Conservation (phyloP, 2,888 invertebrate species). For the Drosophila pseudotakahashii region DNA sequence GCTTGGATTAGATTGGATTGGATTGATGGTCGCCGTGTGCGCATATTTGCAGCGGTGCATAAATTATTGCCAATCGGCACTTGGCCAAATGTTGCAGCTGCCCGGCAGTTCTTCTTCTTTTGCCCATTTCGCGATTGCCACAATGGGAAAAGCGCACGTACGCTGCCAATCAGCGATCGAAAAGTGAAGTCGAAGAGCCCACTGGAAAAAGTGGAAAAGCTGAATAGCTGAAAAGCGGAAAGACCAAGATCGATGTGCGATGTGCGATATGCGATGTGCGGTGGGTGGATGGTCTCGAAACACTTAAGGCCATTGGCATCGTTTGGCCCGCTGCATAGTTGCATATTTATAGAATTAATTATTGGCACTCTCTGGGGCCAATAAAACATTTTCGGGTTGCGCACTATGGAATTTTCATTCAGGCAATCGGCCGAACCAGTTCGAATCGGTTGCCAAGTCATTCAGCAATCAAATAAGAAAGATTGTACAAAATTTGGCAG, state of each 20-base stretch:
- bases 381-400: slow-evolving; percentile 14
- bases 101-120: not conserved
- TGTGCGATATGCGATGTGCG: not conserved
- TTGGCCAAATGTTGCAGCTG: slow-evolving; percentile 54
- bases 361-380: slow-evolving; percentile 24
- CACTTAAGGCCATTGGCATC: slow-evolving; percentile 43
- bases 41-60: slow-evolving; percentile 63
- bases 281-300: slow-evolving; percentile 12
- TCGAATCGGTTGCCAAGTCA: not conserved
- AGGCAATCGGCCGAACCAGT: not conserved
- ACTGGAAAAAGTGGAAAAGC: slow-evolving; percentile 5
- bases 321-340: slow-evolving; percentile 19
- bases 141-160: slow-evolving; percentile 54
- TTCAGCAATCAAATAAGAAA: not conserved
- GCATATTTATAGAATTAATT: slow-evolving; percentile 40
- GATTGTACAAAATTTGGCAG: not conserved
- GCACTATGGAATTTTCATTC: slow-evolving; percentile 21
- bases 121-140: slow-evolving; percentile 7
- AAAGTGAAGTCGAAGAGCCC: slow-evolving; percentile 16
- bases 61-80: slow-evolving; percentile 66
- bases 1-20: slow-evolving; percentile 41
- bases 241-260: slow-evolving; percentile 8
- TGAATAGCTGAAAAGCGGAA: not conserved
- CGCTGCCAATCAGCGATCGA: slow-evolving; percentile 60
- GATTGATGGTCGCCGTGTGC: slow-evolving; percentile 30